Base-by-base conservation (phyloP, 2,888 invertebrate genomes). In the Drosophila meridionalis region DNA sequence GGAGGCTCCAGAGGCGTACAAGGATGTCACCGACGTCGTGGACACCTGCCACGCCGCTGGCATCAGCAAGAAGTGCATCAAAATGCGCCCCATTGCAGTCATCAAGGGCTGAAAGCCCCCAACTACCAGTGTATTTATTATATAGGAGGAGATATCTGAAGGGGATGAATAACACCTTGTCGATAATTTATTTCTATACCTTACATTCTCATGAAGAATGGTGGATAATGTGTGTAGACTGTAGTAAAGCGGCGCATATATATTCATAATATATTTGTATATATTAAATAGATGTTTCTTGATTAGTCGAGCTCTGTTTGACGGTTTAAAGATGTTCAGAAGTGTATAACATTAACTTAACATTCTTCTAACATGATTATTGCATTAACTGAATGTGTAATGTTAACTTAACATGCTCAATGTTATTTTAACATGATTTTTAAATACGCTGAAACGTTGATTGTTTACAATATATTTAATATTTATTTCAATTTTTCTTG, bases 21-120 rank as follows among this genome's bases (percentile, higher is more conserved):
- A 99, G 94, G 98, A 99, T 94, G 99, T 99, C 0, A 99, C 99
- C 0, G 99, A 99, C 94, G 99, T 99, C 9, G 99, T 99, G 0
- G 96, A 99, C 92, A 99, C 99, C 4, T 99, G 99, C 90, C 99
- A 99, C 92, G 96, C 96, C 30, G 99, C 98, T 43, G 99, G 99
- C 20, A 99, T 99, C 69, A 99, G 99, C 91, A 97, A 98, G 92
- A 99, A 99, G 93, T 96, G 98, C 89, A 97, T 99, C 47, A 99
- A 99, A 94, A 94, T 99, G 87, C 95, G 98, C 84, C 99, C 99
- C 0, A 98, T 99, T 91, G 99, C 99, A 68, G 99, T 99, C 34
- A 99, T 99, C 83, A 99, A 99, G 94, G 99, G 99, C 66, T 99
- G 34, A 87, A 38, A 4, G 14, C n/a, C 20, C 20, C 4, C 4